phyloP scores from a whole-genome alignment of 2,888 invertebrate species.

The Gortyna flavago region DNA sequence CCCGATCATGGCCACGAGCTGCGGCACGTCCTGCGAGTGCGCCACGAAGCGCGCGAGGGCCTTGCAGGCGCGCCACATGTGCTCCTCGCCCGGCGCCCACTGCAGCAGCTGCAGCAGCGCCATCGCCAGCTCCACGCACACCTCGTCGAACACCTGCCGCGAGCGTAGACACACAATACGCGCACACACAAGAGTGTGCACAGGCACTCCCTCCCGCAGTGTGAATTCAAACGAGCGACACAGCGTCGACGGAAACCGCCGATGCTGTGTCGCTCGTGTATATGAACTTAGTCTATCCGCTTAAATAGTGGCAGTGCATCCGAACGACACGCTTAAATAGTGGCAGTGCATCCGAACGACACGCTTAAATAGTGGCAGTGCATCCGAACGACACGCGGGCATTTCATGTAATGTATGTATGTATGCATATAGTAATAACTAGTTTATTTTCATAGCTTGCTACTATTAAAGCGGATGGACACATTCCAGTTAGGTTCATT shows the following conservation, averaged over 20 bases:
- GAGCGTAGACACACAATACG: constrained; percentile 27
- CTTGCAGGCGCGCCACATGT: constrained; percentile 94
- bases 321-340: no score
- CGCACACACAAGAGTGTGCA: not conserved
- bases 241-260: not conserved
- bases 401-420: no score
- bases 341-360: no score
- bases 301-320: no score
- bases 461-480: constrained; percentile 10
- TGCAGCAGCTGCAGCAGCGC: constrained; percentile 97
- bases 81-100: constrained; percentile 94
- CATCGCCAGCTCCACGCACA: constrained; percentile 97
- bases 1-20: constrained; percentile 97
- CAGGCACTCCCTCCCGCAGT: not conserved
- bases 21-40: constrained; percentile 96
- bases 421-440: not conserved
- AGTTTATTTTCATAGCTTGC: no score
- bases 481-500: not conserved
- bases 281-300: not conserved
- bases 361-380: no score
- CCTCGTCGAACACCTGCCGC: constrained; percentile 96
- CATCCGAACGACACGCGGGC: no score
- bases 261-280: not conserved
- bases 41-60: constrained; percentile 93
- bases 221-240: not conserved